These are phyloP conservation scores for Villa cingulata DNA, from an alignment of 2,888 invertebrate genomes.

Conservation along the genomic window DNA sequence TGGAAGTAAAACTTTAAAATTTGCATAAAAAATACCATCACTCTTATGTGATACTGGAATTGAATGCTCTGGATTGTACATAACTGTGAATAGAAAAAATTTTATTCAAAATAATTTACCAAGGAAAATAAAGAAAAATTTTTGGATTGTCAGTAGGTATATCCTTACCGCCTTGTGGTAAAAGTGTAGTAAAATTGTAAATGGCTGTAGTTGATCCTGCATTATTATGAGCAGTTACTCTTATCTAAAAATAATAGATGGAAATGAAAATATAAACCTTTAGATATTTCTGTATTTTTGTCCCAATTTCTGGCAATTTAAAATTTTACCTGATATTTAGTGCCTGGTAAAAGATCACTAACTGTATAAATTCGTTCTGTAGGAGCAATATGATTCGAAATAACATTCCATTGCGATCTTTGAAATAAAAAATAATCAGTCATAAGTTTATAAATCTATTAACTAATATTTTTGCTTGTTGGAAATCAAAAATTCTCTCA, in stretches of 20 bases:
- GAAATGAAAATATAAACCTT: too few relatives aligned
- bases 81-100: slow-evolving; percentile 22
- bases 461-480: too few relatives aligned
- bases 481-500: slow-evolving; percentile 8
- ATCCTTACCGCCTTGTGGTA: slow-evolving; percentile 56
- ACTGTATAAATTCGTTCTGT: slow-evolving; percentile 71
- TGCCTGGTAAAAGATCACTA: slow-evolving; percentile 59
- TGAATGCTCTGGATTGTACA: slow-evolving; percentile 48
- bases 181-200: slow-evolving; percentile 74
- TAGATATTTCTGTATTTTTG: too few relatives aligned
- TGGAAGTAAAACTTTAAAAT: slow-evolving; percentile 47
- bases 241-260: slow-evolving; percentile 31
- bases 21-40: slow-evolving; percentile 50
- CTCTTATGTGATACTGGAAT: slow-evolving; percentile 54
- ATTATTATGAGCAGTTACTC: slow-evolving; percentile 72
- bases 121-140: too few relatives aligned
- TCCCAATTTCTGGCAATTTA: background rate
- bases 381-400: slow-evolving; percentile 69
- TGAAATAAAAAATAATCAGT: too few relatives aligned
- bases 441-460: background rate
- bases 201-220: slow-evolving; percentile 71
- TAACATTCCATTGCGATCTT: slow-evolving; percentile 54
- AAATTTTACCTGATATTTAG: slow-evolving; percentile 45
- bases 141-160: too few relatives aligned
- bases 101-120: too few relatives aligned